These are phyloP conservation scores for Laterallus jamaicensis DNA, from an alignment of 2,113 vertebrate species.

Conservation along the genomic window DNA sequence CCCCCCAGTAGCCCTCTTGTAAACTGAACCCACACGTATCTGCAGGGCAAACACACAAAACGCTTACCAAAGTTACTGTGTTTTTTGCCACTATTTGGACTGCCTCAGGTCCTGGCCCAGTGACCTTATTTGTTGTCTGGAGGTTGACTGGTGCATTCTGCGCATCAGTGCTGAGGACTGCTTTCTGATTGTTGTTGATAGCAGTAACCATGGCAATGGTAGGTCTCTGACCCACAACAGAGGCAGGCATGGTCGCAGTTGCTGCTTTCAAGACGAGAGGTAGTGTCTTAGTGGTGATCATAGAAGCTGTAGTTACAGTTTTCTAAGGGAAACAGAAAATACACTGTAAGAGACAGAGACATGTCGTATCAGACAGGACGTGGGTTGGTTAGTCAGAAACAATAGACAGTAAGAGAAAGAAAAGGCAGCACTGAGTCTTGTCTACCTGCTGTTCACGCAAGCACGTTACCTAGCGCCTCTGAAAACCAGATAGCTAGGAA, in stretches of 20 bases:
- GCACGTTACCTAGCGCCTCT: neutral
- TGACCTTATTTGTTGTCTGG: constrained; percentile 93
- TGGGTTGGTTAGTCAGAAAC: constrained; percentile 50
- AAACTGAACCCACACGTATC: neutral
- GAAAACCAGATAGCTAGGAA: constrained; percentile 19
- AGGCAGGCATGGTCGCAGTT: constrained; percentile 87
- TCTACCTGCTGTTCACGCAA: constrained; percentile 14
- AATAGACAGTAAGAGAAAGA: constrained; percentile 30
- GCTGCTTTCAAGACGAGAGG: constrained; percentile 99
- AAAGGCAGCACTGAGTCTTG: constrained; percentile 39
- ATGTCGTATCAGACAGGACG: constrained; percentile 33
- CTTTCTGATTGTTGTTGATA: constrained; percentile 92
- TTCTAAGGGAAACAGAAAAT: constrained; percentile 82
- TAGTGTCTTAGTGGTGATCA: constrained; percentile 98
- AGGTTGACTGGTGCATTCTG: constrained; percentile 95
- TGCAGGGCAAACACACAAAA: constrained; percentile 16
- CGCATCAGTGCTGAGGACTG: constrained; percentile 84
- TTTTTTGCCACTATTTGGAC: constrained; percentile 95
- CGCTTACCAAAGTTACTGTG: constrained; percentile 92
- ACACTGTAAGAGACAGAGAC: constrained; percentile 63
- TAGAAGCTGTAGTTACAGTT: constrained; percentile 94
- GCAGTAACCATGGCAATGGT: constrained; percentile 97
- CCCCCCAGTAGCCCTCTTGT: neutral
- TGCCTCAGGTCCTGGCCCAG: constrained; percentile 88
- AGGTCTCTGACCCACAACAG: constrained; percentile 90